Percentiles rank a stretch among this genome's conserved stretches.
phyloP scores from a whole-genome alignment of 2,888 invertebrate genomes.

The Drosophila ezoana region DNA sequence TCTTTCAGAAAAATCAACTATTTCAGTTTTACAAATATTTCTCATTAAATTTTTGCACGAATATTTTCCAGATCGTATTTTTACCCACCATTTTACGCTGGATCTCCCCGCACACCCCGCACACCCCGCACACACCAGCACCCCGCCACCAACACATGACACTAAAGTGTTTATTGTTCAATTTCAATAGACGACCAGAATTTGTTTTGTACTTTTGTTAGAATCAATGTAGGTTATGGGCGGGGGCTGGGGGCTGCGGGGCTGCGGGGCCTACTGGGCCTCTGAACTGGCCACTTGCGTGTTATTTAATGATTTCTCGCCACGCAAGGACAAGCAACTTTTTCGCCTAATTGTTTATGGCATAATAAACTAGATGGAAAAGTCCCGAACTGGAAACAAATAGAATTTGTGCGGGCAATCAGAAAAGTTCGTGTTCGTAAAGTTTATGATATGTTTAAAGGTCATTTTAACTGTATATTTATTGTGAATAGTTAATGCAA shows the following conservation, averaged over 20 bases:
- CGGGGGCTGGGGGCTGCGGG: too few species aligned
- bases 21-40: too few species aligned
- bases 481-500: slow-evolving; percentile 18
- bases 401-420: slow-evolving; percentile 31
- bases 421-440: slow-evolving; percentile 35
- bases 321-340: slow-evolving; percentile 62
- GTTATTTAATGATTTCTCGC: slow-evolving; percentile 56
- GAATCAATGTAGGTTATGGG: slow-evolving; percentile 13
- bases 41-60: too few species aligned
- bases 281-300: slow-evolving; percentile 51
- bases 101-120: not conserved
- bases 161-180: slow-evolving; percentile 56
- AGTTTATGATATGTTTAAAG: slow-evolving; percentile 34
- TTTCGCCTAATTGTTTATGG: slow-evolving; percentile 64
- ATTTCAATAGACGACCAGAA: slow-evolving; percentile 52
- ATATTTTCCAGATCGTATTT: too few species aligned
- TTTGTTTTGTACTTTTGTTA: slow-evolving; percentile 35
- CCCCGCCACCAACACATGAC: slow-evolving; percentile 14
- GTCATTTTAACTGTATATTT: slow-evolving; percentile 18
- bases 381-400: slow-evolving; percentile 17
- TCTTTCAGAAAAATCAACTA: too few species aligned
- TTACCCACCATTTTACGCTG: not conserved
- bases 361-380: slow-evolving; percentile 56
- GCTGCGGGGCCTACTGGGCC: slow-evolving; percentile 3
- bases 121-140: not conserved